phyloP scores from a whole-genome alignment of 2,888 invertebrate species.

The Antheraea yamamai region DNA sequence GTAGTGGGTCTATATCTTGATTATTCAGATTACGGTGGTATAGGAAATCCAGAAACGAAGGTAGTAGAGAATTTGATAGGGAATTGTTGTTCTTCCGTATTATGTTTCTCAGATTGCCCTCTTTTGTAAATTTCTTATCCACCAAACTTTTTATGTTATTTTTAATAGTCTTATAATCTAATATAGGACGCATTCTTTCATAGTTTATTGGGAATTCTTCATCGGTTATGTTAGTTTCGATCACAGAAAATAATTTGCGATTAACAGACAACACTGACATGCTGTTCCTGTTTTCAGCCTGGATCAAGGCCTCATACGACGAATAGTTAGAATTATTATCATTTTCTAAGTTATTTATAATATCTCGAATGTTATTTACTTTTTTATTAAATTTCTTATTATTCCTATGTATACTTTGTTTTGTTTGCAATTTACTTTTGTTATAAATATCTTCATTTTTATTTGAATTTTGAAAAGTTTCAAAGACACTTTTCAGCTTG shows the following conservation, averaged over 20 bases:
- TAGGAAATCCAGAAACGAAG: slow-evolving; percentile 58
- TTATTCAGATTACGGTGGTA: slow-evolving; percentile 43
- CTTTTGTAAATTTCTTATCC: neutral
- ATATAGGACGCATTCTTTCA: neutral
- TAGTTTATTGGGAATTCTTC: slow-evolving; percentile 1
- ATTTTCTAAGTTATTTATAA: slow-evolving; percentile 62
- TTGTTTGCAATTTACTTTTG: slow-evolving; percentile 23
- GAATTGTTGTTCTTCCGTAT: neutral
- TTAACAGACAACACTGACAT: slow-evolving; percentile 16
- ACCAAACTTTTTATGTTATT: neutral
- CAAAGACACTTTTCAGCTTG: slow-evolving; percentile 53
- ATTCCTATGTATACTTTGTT: slow-evolving; percentile 19
- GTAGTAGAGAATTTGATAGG: slow-evolving; percentile 40
- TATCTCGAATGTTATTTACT: slow-evolving; percentile 69
- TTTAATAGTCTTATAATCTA: neutral
- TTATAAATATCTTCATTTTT: slow-evolving; percentile 22
- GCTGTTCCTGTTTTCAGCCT: slow-evolving; percentile 49
- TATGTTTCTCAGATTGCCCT: neutral
- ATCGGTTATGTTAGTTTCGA: neutral
- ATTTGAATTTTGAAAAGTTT: slow-evolving; percentile 39
- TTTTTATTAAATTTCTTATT: slow-evolving; percentile 39
- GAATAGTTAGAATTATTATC: slow-evolving; percentile 38
- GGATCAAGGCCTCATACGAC: slow-evolving; percentile 48
- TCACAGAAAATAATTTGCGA: slow-evolving; percentile 25
- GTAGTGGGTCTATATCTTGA: neutral